Evolutionary conservation across 2,888 invertebrate genomes (phyloP).

Genomic region (Seira musarum): DNA sequence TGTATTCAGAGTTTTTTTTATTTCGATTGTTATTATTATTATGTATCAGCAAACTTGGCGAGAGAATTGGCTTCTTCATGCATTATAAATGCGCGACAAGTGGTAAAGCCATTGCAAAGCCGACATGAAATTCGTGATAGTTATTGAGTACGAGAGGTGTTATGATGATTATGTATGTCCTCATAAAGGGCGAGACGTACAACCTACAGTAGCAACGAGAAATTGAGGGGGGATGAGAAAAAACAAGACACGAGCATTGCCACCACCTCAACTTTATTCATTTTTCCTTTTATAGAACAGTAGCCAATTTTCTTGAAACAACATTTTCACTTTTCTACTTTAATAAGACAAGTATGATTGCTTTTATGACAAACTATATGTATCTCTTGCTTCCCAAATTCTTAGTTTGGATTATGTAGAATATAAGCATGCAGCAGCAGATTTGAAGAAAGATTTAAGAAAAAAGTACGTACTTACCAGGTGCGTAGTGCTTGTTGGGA

Average conservation of each 20-base stretch:
- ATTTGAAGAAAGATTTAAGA: constrained; percentile 3
- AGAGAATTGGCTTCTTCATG: constrained; percentile 55
- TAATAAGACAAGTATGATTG: too few species aligned
- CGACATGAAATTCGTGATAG: constrained; percentile 39
- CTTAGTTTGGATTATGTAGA: neutral
- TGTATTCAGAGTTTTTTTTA: constrained; percentile 30
- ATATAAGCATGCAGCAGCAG: constrained; percentile 7
- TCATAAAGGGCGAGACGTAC: too few species aligned
- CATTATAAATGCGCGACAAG: constrained; percentile 37
- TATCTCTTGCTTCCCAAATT: constrained; percentile 10
- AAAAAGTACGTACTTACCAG: constrained; percentile 69
- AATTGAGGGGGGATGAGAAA: constrained; percentile 22
- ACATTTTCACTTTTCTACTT: too few species aligned
- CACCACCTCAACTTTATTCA: constrained; percentile 18
- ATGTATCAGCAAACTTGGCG: too few species aligned
- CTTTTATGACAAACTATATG: too few species aligned
- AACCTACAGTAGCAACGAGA: too few species aligned
- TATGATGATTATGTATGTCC: too few species aligned
- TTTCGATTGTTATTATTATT: too few species aligned
- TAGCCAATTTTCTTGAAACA: constrained; percentile 43
- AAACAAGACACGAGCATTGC: constrained; percentile 52
- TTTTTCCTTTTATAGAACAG: constrained; percentile 5
- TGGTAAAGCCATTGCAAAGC: too few species aligned
- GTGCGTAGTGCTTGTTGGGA: constrained; percentile 69
- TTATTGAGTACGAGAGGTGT: neutral